Percentiles rank a stretch among this genome's conserved stretches.
These are phyloP conservation scores for Ischnura elegans DNA, from an alignment of 2,888 invertebrate species.

Conservation along the genomic window DNA sequence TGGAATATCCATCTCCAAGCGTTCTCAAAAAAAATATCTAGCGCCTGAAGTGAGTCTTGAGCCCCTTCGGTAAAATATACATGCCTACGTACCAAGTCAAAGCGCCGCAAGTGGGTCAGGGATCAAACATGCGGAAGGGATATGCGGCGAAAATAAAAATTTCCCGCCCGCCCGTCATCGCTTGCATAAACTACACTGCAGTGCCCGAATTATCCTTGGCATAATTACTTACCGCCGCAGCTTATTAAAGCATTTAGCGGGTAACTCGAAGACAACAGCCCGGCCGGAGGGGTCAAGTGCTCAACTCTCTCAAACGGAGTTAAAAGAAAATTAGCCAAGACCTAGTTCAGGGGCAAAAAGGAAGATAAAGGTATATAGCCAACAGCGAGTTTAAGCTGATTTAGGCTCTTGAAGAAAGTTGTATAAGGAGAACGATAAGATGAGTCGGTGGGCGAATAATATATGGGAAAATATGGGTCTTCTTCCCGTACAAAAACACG, in stretches of 20 bases:
- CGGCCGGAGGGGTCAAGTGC: too few relatives aligned
- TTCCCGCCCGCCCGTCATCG: not conserved
- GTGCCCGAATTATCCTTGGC: constrained; percentile 5
- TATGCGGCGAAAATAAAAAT: not conserved
- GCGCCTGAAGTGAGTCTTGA: not conserved
- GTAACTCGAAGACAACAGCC: not conserved
- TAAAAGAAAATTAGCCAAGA: too few relatives aligned
- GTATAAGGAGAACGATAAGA: too few relatives aligned
- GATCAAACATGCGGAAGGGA: constrained; percentile 15
- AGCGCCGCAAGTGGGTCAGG: constrained; percentile 5
- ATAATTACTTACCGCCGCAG: not conserved
- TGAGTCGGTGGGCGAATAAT: too few relatives aligned
- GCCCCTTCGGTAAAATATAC: not conserved
- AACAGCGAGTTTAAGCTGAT: too few relatives aligned
- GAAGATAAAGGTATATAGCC: too few relatives aligned
- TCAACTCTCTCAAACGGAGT: too few relatives aligned
- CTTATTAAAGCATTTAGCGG: not conserved
- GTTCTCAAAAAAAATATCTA: not conserved
- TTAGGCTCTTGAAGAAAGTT: too few relatives aligned
- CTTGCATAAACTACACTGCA: constrained; percentile 17
- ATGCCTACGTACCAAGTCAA: not conserved
- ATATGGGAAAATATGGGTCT: too few relatives aligned
- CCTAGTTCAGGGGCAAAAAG: too few relatives aligned
- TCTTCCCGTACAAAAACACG: too few relatives aligned
- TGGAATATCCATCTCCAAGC: not conserved